phyloP scores from a whole-genome alignment of 2,113 vertebrate genomes.

The Tyrannus savana region DNA sequence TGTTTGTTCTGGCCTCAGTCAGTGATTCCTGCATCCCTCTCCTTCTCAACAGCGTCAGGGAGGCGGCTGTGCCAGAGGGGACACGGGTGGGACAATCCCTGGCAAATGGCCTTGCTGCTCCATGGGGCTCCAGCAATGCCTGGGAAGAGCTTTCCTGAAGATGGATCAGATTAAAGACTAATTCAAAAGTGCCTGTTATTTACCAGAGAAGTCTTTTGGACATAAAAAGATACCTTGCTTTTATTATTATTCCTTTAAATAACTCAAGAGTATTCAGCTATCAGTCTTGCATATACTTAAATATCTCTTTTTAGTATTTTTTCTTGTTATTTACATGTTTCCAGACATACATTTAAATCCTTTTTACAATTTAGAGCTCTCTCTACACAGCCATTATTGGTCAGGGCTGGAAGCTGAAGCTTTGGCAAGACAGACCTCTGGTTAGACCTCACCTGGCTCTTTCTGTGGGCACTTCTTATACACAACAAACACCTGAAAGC shows the following conservation, averaged over 20 bases:
- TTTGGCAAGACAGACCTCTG: background rate
- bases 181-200: background rate
- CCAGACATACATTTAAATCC: background rate
- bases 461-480: background rate
- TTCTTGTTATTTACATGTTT: background rate
- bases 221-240: background rate
- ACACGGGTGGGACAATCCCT: background rate
- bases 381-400: background rate
- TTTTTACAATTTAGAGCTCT: background rate
- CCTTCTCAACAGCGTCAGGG: background rate
- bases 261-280: background rate
- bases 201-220: background rate
- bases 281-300: background rate
- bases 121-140: background rate
- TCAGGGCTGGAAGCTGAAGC: background rate
- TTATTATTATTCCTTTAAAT: background rate
- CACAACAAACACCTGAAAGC: background rate
- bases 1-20: slow-evolving; percentile 3
- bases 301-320: background rate
- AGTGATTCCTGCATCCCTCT: background rate
- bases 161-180: background rate
- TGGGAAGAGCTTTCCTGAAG: background rate
- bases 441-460: background rate
- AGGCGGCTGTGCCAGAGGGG: rapidly evolving
- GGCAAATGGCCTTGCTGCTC: background rate